phyloP scores from a whole-genome alignment of 2,797 vertebrate species.

The Apodemus agrarius region DNA sequence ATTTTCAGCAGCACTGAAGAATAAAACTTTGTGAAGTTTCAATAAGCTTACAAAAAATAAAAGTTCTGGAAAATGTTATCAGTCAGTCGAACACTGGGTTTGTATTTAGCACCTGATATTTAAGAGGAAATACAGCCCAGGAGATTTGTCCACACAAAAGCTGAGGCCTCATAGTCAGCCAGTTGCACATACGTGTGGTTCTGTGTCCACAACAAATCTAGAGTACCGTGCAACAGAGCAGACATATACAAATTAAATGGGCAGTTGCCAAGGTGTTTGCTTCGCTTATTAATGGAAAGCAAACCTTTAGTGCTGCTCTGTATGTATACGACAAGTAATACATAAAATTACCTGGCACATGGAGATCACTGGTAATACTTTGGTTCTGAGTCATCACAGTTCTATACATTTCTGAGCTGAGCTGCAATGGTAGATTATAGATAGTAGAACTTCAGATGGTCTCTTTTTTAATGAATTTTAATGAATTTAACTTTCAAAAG shows the following conservation, averaged over 20 bases:
- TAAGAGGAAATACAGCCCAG: neutral
- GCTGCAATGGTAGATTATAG: neutral
- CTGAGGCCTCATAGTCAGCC: neutral
- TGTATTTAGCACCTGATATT: neutral
- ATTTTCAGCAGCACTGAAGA: neutral
- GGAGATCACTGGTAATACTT: neutral
- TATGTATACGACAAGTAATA: neutral
- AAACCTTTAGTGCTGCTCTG: no score
- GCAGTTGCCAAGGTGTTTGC: neutral
- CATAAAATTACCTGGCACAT: neutral
- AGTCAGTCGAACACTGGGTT: neutral
- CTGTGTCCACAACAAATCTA: neutral
- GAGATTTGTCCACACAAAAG: neutral
- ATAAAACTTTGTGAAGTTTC: neutral
- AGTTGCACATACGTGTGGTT: neutral
- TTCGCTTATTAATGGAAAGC: no score
- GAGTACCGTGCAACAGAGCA: neutral
- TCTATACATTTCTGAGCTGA: neutral
- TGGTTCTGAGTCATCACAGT: neutral
- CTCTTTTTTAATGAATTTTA: neutral
- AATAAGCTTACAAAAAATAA: neutral
- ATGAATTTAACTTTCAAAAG: conserved; percentile 36
- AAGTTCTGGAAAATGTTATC: neutral
- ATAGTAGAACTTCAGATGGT: neutral
- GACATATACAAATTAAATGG: neutral